These are phyloP conservation scores for Tetranychus truncatus DNA, from an alignment of 2,888 invertebrate species.

Conservation along the genomic window DNA sequence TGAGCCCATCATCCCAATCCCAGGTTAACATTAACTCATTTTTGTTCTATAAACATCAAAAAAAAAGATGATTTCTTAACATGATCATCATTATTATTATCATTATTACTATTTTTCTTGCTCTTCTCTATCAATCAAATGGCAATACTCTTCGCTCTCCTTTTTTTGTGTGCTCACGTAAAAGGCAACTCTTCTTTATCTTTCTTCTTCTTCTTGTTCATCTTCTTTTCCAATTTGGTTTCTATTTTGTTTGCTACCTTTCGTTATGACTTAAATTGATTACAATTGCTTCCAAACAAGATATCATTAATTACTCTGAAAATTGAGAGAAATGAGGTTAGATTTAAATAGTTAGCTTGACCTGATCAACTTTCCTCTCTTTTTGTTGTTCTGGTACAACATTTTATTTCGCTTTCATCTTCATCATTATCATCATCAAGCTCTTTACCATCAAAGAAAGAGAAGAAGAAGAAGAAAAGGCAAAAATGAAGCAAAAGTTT, in stretches of 20 bases:
- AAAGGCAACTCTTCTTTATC: not conserved
- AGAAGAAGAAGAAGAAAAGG: too few relatives aligned
- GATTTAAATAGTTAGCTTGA: constrained; percentile 1
- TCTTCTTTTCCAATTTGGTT: not conserved
- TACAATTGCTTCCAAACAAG: not conserved
- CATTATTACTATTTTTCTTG: not conserved
- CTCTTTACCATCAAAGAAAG: not conserved
- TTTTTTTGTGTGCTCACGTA: not conserved
- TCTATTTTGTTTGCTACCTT: not conserved
- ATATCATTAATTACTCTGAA: not conserved
- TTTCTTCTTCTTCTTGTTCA: not conserved
- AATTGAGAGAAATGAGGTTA: not conserved
- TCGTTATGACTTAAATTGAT: not conserved
- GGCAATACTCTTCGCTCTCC: not conserved
- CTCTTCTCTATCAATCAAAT: too few relatives aligned
- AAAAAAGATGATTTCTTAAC: not conserved
- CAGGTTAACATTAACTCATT: not conserved
- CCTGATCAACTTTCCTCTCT: not conserved
- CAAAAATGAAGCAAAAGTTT: not conserved
- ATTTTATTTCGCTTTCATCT: not conserved
- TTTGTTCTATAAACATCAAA: not conserved
- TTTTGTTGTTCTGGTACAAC: not conserved
- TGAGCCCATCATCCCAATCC: not conserved
- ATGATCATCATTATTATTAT: not conserved
- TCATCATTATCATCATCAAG: not conserved